These are phyloP conservation scores for Pantherophis alleghaniensis DNA, from an alignment of 2,797 vertebrate genomes.

Conservation along the genomic window DNA sequence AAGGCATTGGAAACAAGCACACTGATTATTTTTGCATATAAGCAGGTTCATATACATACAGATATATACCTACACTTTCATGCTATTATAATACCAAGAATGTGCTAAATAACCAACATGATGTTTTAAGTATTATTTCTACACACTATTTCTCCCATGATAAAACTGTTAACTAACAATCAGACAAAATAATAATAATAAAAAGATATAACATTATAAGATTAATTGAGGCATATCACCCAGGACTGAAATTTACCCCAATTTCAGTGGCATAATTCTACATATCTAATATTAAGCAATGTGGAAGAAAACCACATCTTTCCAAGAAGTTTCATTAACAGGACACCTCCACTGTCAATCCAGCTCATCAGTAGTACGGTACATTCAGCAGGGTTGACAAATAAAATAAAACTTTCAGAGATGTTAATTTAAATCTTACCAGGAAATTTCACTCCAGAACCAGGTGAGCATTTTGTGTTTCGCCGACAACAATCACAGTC, in stretches of 20 bases:
- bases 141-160: not conserved
- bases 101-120: not conserved
- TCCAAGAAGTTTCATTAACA: not conserved
- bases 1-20: not conserved
- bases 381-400: not conserved
- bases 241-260: not conserved
- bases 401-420: not conserved
- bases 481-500: constrained; percentile 88
- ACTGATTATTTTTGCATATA: not conserved
- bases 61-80: not conserved
- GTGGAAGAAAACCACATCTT: not conserved
- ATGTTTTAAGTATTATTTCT: not conserved
- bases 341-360: not conserved
- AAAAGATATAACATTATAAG: not conserved
- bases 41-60: not conserved
- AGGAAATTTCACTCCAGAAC: constrained; percentile 75
- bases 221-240: not conserved
- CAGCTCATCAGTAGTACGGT: not conserved
- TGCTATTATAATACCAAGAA: not conserved
- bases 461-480: constrained; percentile 77
- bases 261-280: not conserved
- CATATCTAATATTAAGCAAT: not conserved
- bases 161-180: not conserved
- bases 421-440: constrained; percentile 57
- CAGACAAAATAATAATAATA: not conserved